Percentiles rank a stretch among this genome's conserved stretches.
phyloP scores from a whole-genome alignment of 1,140 invertebrate species.

The Drosophila burlai region DNA sequence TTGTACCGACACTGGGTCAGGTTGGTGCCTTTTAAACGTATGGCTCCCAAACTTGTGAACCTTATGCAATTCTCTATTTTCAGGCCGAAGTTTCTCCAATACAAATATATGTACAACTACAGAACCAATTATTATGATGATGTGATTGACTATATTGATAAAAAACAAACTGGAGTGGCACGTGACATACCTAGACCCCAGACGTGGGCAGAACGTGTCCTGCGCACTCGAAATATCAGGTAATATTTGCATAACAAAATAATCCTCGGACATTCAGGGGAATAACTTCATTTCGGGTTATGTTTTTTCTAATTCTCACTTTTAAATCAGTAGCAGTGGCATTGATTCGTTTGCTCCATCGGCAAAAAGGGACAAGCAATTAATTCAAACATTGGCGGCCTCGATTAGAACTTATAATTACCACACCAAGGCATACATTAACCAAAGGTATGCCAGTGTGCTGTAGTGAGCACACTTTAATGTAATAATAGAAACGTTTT shows the following conservation, averaged over 20 bases:
- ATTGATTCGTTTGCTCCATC: constrained; percentile 70
- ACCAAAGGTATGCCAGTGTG: constrained; percentile 87
- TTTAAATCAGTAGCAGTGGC: constrained; percentile 56
- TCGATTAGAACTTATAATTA: constrained; percentile 87
- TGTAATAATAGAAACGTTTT: constrained; percentile 41
- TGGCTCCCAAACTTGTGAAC: background rate
- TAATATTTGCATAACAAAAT: constrained; percentile 11
- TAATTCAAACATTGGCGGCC: constrained; percentile 86
- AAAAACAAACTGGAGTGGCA: constrained; percentile 89
- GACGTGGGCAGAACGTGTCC: constrained; percentile 92
- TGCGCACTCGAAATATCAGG: constrained; percentile 87
- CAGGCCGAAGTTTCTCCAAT: constrained; percentile 91
- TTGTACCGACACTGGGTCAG: constrained; percentile 91
- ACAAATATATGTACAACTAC: constrained; percentile 93
- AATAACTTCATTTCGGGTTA: background rate
- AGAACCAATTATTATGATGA: constrained; percentile 94
- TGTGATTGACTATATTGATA: constrained; percentile 92
- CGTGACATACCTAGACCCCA: constrained; percentile 90
- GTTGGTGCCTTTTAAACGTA: constrained; percentile 69
- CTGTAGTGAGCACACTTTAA: constrained; percentile 62
- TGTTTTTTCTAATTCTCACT: background rate
- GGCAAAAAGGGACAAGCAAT: constrained; percentile 85
- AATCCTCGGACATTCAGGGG: background rate
- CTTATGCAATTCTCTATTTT: constrained; percentile 35
- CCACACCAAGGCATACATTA: constrained; percentile 88